phyloP scores from a whole-genome alignment of 1,140 invertebrate species.

The Anastatus disparis region DNA sequence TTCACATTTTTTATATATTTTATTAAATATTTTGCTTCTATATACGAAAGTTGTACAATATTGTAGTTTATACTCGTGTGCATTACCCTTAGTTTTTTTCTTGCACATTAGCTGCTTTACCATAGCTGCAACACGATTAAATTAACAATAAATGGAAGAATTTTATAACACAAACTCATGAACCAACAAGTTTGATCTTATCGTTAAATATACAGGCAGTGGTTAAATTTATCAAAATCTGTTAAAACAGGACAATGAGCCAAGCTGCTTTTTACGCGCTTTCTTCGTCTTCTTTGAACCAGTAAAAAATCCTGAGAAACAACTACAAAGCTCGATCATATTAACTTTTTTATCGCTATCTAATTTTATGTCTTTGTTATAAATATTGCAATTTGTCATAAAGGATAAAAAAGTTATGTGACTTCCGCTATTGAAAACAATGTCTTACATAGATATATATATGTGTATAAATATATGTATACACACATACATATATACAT shows the following conservation, averaged over 20 bases:
- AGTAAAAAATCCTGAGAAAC: background rate
- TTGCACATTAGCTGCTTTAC: slow-evolving; percentile 25
- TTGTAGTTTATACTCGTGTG: background rate
- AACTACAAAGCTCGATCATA: slow-evolving; percentile 15
- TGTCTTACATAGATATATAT: slow-evolving; percentile 11
- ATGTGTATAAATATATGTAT: slow-evolving; percentile 8
- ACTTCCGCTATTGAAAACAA: slow-evolving; percentile 12
- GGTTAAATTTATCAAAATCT: background rate
- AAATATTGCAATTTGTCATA: background rate
- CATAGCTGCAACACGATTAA: background rate
- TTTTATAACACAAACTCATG: background rate
- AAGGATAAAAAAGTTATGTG: slow-evolving; percentile 29
- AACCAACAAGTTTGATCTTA: background rate
- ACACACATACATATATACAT: slow-evolving; percentile 19
- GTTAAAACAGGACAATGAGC: background rate
- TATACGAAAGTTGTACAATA: slow-evolving; percentile 28
- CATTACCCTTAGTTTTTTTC: background rate
- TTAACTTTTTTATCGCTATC: slow-evolving; percentile 28
- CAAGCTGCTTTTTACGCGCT: slow-evolving; percentile 3
- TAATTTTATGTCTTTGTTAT: background rate
- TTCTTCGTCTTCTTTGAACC: too few species aligned
- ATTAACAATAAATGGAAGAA: slow-evolving; percentile 11
- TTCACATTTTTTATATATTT: background rate
- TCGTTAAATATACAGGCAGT: slow-evolving; percentile 16
- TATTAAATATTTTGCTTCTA: slow-evolving; percentile 12